Base-by-base conservation (phyloP, 2,888 invertebrate species). In the Zaprionus obscuricornis region DNA sequence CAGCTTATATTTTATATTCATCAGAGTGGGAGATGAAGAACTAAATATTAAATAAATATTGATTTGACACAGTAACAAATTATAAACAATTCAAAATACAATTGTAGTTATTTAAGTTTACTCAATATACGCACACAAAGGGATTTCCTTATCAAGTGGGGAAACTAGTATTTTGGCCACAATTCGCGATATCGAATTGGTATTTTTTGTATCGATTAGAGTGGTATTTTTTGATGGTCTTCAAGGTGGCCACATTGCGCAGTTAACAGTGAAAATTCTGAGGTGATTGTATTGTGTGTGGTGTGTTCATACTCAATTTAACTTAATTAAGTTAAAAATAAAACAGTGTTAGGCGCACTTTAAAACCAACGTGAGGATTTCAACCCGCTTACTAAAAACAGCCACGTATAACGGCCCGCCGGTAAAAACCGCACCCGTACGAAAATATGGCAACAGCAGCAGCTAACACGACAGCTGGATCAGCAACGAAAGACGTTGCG, bases 401-500 rank as follows among this genome's bases (percentile, higher is more conserved):
- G 63, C 67, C 62, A 71, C 62, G 65, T 62, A 66, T 57, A 67
- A 71, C 66, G 77, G 81, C 63, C 57, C 55, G 83, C 59, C 74
- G 75, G 78, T 77, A 79, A 59, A 78, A 83, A 78, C 86, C 85
- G 86, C 85, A 82, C 86, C 82, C 71, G 77, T 66, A 56, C 65
- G 42, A 55, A 54, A 81, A 76, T 69, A 79, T 79, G 78, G 85
- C 78, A 85, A 79, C 85, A 59, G 57, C 84, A 66, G 63, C 87
- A 85, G 78, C 87, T 67, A 84, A 73, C 70, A 81, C 64, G 55
- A 81, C 89, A 85, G 86, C 84, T 70, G 77, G 82, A 74, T 17
- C 85, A 74, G 83, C 87, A 85, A 75, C 88, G 63, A 84, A 87
- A 76, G 83, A 85, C 56, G 71, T 68, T 55, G 67, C 72, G 46